Conservation (phyloP, 2,797 vertebrate genomes). For the Eulemur mongoz region DNA sequence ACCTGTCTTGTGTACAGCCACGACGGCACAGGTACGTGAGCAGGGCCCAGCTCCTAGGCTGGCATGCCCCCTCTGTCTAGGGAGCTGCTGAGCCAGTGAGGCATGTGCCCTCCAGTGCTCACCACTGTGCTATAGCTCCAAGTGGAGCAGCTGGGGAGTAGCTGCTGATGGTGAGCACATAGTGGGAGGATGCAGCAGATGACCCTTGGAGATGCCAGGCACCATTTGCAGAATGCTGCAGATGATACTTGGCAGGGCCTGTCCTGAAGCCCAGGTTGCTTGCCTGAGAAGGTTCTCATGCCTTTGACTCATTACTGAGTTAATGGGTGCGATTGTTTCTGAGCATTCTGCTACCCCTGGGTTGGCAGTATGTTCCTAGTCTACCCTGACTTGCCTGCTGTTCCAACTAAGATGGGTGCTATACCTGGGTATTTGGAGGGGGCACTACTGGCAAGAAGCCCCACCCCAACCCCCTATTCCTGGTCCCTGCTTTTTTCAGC, state of each 20-base stretch:
- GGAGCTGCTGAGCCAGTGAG: slow-evolving; percentile 62
- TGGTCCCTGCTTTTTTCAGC: slow-evolving; percentile 65
- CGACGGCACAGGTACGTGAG: slow-evolving; percentile 92
- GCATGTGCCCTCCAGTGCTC: slow-evolving; percentile 58
- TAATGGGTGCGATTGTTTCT: slow-evolving; percentile 17
- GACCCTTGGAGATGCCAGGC: slow-evolving; percentile 46
- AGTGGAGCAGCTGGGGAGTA: slow-evolving; percentile 39
- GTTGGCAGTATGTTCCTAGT: slow-evolving; percentile 38
- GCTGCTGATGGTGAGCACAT: slow-evolving; percentile 28
- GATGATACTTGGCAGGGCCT: neutral
- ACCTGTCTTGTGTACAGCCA: slow-evolving; percentile 98
- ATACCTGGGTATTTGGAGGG: slow-evolving; percentile 52
- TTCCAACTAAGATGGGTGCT: slow-evolving; percentile 57
- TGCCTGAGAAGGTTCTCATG: slow-evolving; percentile 36
- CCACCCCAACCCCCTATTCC: slow-evolving; percentile 25
- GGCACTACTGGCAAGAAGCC: slow-evolving; percentile 50
- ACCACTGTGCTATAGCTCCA: slow-evolving; percentile 54
- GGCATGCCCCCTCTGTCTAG: slow-evolving; percentile 60
- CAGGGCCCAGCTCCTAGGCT: slow-evolving; percentile 63
- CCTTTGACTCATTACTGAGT: slow-evolving; percentile 43
- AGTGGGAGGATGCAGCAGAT: slow-evolving; percentile 51
- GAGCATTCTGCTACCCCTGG: slow-evolving; percentile 44
- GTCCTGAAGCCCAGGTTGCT: neutral
- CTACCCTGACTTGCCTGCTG: slow-evolving; percentile 48
- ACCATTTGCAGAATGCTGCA: slow-evolving; percentile 4